Percentiles rank a stretch among this genome's conserved stretches.
Conservation (phyloP, 2,113 vertebrate species). For the Heteronetta atricapilla region DNA sequence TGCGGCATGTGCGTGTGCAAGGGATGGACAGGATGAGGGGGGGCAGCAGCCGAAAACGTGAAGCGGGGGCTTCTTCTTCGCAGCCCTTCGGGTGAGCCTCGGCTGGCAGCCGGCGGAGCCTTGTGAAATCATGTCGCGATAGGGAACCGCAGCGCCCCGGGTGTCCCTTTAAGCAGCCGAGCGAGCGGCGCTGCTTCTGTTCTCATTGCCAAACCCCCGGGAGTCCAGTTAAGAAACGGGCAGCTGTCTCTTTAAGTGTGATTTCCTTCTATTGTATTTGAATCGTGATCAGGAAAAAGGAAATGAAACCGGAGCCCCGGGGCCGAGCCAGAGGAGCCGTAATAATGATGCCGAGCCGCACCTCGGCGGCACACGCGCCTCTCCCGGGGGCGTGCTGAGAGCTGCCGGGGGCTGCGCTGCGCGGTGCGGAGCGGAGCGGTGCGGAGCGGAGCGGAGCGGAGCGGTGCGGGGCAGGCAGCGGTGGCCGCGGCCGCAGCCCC, state of each 20-base stretch:
- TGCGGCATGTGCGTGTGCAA: not conserved
- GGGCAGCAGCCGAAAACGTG: no score
- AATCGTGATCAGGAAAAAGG: slow-evolving; percentile 98
- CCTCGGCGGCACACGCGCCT: not conserved
- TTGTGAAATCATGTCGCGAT: not conserved
- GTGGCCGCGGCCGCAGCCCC: not conserved
- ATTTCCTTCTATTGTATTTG: slow-evolving; percentile 98
- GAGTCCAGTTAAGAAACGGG: slow-evolving; percentile 74
- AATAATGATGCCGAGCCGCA: not conserved
- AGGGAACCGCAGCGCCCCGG: not conserved
- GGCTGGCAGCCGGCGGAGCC: not conserved
- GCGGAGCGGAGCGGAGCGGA: not conserved
- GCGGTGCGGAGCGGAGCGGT: not conserved
- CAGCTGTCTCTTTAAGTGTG: slow-evolving; percentile 93
- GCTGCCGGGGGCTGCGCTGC: not conserved
- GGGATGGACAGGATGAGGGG: not conserved
- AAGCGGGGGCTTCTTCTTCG: no score
- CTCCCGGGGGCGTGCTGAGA: not conserved
- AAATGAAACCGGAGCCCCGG: slow-evolving; percentile 89
- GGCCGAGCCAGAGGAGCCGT: slow-evolving; percentile 75
- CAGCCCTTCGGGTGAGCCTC: not conserved
- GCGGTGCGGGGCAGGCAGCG: not conserved
- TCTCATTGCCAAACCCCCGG: slow-evolving; percentile 68
- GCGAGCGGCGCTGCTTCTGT: slow-evolving; percentile 61
- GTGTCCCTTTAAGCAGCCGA: slow-evolving; percentile 74